Evolutionary conservation across 2,888 invertebrate genomes (phyloP).

Genomic region (Polymixis flavicincta): DNA sequence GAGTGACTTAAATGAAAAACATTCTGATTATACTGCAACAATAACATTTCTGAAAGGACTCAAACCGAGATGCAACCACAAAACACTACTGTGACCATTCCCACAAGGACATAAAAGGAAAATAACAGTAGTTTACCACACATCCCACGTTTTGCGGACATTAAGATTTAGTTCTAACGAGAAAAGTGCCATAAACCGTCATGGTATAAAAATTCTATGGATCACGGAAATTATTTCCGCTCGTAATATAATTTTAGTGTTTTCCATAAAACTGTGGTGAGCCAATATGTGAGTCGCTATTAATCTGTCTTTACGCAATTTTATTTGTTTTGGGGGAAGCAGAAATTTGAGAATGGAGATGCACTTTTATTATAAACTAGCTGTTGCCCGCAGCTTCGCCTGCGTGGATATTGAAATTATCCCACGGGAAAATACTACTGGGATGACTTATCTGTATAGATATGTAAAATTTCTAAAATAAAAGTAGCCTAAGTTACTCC

Average conservation of each 20-base stretch:
- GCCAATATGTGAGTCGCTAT: conserved; percentile 49
- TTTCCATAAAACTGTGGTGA: conserved; percentile 56
- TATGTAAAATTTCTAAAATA: too few relatives aligned
- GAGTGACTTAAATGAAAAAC: background rate
- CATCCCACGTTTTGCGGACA: conserved; percentile 44
- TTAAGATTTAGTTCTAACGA: conserved; percentile 59
- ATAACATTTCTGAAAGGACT: conserved; percentile 2
- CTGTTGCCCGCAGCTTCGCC: too few relatives aligned
- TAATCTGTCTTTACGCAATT: conserved; percentile 40
- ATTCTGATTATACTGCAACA: background rate
- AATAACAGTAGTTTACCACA: conserved; percentile 44
- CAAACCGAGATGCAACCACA: background rate
- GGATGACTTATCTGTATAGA: too few relatives aligned
- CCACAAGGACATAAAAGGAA: conserved; percentile 30
- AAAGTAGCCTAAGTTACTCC: too few relatives aligned
- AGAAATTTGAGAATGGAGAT: background rate
- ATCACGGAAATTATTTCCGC: conserved; percentile 57
- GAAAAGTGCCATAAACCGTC: conserved; percentile 54
- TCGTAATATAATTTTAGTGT: conserved; percentile 64
- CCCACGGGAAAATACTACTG: too few relatives aligned
- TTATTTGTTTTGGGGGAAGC: conserved; percentile 21
- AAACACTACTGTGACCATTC: conserved; percentile 7
- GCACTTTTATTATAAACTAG: background rate
- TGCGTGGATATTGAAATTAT: too few relatives aligned
- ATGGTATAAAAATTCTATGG: conserved; percentile 63